A percentile compares a stretch with the other conserved stretches of the same genome.
Evolutionary conservation across 2,113 vertebrate species (phyloP).

Genomic region (Oryzias melastigma): DNA sequence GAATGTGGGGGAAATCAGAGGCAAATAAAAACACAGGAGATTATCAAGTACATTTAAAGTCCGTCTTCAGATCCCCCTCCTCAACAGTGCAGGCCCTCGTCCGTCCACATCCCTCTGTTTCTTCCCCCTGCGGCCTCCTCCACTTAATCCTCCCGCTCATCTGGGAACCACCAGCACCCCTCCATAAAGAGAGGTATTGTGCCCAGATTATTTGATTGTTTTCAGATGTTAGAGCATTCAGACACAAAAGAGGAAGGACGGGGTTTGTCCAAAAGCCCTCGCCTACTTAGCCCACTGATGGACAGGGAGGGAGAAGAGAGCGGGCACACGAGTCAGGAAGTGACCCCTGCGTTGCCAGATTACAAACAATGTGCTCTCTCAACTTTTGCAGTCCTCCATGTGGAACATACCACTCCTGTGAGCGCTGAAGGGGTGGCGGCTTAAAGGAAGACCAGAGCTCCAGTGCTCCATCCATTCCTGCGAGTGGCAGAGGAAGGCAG

Average conservation of each 20-base stretch:
- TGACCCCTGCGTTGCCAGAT: slow-evolving; percentile 79
- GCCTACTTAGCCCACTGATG: slow-evolving; percentile 49
- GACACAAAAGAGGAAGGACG: slow-evolving; percentile 73
- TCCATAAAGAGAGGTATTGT: slow-evolving; percentile 77
- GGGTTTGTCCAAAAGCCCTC: slow-evolving; percentile 58
- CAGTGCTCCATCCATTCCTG: slow-evolving; percentile 65
- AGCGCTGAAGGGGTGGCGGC: slow-evolving; percentile 64
- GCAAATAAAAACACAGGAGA: too few species aligned
- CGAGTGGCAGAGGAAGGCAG: slow-evolving; percentile 47
- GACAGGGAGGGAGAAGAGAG: slow-evolving; percentile 51
- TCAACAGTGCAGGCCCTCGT: slow-evolving; percentile 51
- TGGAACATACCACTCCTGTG: slow-evolving; percentile 75
- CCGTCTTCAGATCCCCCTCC: slow-evolving; percentile 4
- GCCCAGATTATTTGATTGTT: slow-evolving; percentile 82
- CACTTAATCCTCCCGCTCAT: slow-evolving; percentile 75
- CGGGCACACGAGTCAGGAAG: slow-evolving; percentile 83
- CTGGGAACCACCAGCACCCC: slow-evolving; percentile 73
- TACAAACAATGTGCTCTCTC: slow-evolving; percentile 83
- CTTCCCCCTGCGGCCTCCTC: slow-evolving; percentile 56
- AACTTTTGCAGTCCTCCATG: slow-evolving; percentile 70
- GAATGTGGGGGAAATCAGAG: too few species aligned
- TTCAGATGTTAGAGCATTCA: slow-evolving; percentile 78
- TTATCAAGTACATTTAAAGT: too few species aligned
- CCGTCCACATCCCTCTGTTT: slow-evolving; percentile 41
- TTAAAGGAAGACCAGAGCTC: slow-evolving; percentile 41